Base-by-base conservation (phyloP, 2,113 vertebrate species). In the Pteronura brasiliensis region DNA sequence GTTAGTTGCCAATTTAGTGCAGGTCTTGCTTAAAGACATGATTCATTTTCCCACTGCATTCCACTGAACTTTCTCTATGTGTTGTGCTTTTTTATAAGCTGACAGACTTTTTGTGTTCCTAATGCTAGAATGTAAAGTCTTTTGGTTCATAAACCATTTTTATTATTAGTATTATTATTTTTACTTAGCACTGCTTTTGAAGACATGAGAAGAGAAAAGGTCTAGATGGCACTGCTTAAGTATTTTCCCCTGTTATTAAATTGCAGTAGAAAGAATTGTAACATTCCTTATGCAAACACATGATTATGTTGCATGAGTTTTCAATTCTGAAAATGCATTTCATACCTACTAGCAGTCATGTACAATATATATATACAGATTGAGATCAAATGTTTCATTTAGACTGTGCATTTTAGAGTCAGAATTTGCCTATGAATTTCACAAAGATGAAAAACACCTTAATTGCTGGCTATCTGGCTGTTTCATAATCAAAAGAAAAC, bases 321-420 rank as follows among this genome's bases (percentile, higher is more conserved):
- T 99, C 99, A 99, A 99, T 99, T 99, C 98, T 99, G 99, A 99
- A 98, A 99, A 99, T 99, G 99, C 99, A 99, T 99, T 99, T 99
- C 99, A 99, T 99, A 99, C 99, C 99, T 99, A 99, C 98, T 99
- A 99, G 99, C 99, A 99, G 99, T 99, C 99, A 99, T 99, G 99
- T 99, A 99, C 99, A 99, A 99, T 98, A 99, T 98, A 99, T 99
- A 99, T 99, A 99, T 99, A 99, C 99, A 99, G 98, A 98, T 99
- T 99, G 99, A 99, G 99, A 99, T 99, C 99, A 99, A 99, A 99
- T 99, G 99, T 99, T 99, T 99, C 98, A 98, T 99, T 99, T 99
- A 99, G 98, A 98, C 98, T 99, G 98, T 98, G 98, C 98, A 98
- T 98, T 96, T 98, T 98, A 97, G 99, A 99, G 98, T 99, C 98